Evolutionary conservation across 2,797 vertebrate species (phyloP).

Genomic region (Agapornis canus): DNA sequence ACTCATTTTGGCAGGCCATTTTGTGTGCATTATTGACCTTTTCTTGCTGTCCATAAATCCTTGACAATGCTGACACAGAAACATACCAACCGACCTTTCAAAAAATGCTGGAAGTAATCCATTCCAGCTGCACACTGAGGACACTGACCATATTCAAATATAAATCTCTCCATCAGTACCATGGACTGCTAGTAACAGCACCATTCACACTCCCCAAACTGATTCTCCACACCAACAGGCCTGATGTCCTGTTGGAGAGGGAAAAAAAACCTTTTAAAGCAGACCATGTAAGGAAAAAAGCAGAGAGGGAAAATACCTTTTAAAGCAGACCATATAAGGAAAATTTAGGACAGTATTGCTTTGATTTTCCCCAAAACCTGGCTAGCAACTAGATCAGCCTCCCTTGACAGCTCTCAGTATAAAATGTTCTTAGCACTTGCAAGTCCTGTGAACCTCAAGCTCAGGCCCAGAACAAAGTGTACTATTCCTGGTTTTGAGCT

Average conservation of each 20-base stretch:
- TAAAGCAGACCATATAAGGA: not conserved
- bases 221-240: constrained; percentile 6
- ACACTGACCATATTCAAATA: constrained; percentile 62
- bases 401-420: not conserved
- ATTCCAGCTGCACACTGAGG: constrained; percentile 61
- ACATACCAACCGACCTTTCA: constrained; percentile 65
- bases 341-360: not conserved
- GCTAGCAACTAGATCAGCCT: not conserved
- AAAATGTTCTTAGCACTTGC: not conserved
- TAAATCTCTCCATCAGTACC: constrained; percentile 67
- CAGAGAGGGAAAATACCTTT: not conserved
- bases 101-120: constrained; percentile 70
- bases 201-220: not conserved
- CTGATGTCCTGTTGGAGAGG: not conserved
- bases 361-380: not conserved
- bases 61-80: constrained; percentile 57
- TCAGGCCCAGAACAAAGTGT: not conserved
- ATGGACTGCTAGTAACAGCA: constrained; percentile 41
- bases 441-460: not conserved
- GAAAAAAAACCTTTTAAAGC: too few relatives aligned
- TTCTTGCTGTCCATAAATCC: constrained; percentile 67
- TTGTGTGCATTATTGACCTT: constrained; percentile 69
- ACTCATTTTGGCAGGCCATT: constrained; percentile 67
- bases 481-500: not conserved
- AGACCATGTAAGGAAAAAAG: too few relatives aligned